Percentiles rank a stretch among this genome's conserved stretches.
Conservation (phyloP, 2,797 vertebrate species). For the Mormyrus hasselquistii region DNA sequence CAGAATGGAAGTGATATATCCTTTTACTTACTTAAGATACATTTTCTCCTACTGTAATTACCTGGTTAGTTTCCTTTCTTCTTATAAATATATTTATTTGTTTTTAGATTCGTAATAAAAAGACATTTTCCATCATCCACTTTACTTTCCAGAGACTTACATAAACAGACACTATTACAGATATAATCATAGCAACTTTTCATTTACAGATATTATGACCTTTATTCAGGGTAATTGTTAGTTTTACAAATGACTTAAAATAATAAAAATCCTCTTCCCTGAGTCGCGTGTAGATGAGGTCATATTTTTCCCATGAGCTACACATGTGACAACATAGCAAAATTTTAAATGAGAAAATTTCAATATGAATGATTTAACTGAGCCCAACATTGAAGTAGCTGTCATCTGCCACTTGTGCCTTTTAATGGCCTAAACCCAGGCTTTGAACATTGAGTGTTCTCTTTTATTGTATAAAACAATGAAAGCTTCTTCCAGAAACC, state of each 20-base stretch:
- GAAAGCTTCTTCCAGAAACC: conserved; percentile 1
- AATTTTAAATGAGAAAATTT: background rate
- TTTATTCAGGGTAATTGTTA: background rate
- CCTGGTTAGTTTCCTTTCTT: background rate
- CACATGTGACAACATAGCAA: background rate
- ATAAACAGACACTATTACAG: background rate
- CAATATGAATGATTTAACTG: conserved; percentile 4
- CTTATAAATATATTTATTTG: background rate
- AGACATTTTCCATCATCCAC: background rate
- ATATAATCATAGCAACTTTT: background rate
- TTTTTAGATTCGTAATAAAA: background rate
- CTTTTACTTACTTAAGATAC: background rate
- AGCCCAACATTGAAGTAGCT: background rate
- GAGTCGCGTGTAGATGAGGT: background rate
- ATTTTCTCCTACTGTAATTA: background rate
- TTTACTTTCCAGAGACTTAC: background rate
- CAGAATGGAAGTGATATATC: background rate
- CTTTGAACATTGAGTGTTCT: background rate
- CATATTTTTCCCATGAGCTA: background rate
- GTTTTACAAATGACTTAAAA: background rate
- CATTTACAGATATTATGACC: background rate
- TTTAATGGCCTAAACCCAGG: background rate
- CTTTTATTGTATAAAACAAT: conserved; percentile 14
- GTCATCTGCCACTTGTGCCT: background rate
- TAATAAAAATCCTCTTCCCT: background rate